Evolutionary conservation across 2,113 vertebrate species (phyloP).

Genomic region (Macaca mulatta): DNA sequence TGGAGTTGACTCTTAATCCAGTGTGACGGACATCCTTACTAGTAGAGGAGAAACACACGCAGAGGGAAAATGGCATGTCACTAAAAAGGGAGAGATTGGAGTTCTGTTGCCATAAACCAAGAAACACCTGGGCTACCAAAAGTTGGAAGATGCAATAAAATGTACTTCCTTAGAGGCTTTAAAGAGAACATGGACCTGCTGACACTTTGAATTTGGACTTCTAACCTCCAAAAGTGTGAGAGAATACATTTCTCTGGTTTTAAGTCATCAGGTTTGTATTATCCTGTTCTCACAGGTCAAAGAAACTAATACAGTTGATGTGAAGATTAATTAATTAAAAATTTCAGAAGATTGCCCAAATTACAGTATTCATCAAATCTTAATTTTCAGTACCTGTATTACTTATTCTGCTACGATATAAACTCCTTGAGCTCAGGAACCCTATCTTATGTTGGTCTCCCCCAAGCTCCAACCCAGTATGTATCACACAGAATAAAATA

Average conservation of each 20-base stretch:
- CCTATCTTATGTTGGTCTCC: background rate
- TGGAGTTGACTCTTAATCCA: background rate
- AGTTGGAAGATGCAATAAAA: background rate
- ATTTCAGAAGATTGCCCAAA: background rate
- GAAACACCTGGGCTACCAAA: too few species aligned
- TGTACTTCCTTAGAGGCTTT: background rate
- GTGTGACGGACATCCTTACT: background rate
- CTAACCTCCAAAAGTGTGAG: background rate
- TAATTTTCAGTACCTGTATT: background rate
- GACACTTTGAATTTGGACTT: background rate
- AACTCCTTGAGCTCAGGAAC: background rate
- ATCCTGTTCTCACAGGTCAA: background rate
- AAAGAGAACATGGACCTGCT: background rate
- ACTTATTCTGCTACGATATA: background rate
- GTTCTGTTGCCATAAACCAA: background rate
- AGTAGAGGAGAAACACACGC: background rate
- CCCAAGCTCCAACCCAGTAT: background rate
- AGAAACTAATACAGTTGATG: background rate
- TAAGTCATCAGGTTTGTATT: background rate
- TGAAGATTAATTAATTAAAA: background rate
- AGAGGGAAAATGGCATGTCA: background rate
- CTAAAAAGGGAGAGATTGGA: background rate
- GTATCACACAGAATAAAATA: background rate
- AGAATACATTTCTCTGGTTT: background rate
- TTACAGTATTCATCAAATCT: background rate